Percentiles rank a stretch among this genome's conserved stretches.
These are phyloP conservation scores for Lycaena phlaeas DNA, from an alignment of 2,888 invertebrate species.

Conservation along the genomic window DNA sequence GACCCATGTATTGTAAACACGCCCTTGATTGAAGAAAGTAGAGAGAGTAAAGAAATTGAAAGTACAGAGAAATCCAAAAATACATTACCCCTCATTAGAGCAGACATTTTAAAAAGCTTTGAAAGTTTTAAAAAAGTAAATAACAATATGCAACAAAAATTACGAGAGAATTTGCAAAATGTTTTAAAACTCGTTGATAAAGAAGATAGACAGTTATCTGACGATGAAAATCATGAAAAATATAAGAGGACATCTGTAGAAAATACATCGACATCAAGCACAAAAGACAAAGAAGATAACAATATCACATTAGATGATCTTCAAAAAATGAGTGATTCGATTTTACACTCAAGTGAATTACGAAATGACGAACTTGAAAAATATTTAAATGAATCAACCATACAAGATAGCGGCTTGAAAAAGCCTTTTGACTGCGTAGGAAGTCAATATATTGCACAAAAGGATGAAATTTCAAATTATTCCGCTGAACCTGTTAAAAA, in stretches of 20 bases:
- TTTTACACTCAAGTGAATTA: conserved; percentile 26
- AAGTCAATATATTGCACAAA: background rate
- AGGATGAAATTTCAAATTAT: no score
- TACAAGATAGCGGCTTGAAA: background rate
- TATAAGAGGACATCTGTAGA: conserved; percentile 6
- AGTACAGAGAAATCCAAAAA: conserved; percentile 15
- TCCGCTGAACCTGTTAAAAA: no score
- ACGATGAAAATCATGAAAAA: background rate
- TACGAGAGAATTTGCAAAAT: conserved; percentile 14
- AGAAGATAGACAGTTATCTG: conserved; percentile 2
- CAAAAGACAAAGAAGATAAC: background rate
- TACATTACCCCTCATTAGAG: conserved; percentile 24
- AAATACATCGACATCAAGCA: background rate
- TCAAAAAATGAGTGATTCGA: conserved; percentile 42
- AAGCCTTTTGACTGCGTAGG: background rate
- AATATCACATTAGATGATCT: conserved; percentile 32
- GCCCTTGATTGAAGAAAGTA: background rate
- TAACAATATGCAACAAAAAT: conserved; percentile 15
- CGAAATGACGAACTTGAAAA: conserved; percentile 3
- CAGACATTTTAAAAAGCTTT: conserved; percentile 28
- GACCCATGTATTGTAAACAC: no score
- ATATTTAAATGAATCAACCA: background rate
- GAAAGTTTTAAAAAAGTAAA: conserved; percentile 25
- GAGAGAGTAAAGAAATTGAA: background rate
- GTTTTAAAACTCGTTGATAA: conserved; percentile 10